Percentiles rank a stretch among this genome's conserved stretches.
Conservation (phyloP, 2,113 vertebrate genomes). For the Tauraco erythrolophus region DNA sequence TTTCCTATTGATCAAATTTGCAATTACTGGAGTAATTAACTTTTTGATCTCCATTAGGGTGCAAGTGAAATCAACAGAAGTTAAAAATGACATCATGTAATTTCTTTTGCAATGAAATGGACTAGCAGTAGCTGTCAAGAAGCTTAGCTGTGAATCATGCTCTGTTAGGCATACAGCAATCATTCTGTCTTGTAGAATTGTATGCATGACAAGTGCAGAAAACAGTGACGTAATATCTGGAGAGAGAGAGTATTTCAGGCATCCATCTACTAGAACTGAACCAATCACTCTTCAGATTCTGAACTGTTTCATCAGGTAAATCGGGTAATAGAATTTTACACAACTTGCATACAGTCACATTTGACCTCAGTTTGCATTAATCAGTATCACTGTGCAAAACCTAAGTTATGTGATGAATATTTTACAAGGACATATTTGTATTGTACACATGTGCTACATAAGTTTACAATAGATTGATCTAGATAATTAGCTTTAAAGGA, state of each 20-base stretch:
- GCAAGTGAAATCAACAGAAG: neutral
- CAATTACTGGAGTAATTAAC: neutral
- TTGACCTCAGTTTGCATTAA: neutral
- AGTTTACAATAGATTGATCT: neutral
- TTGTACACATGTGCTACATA: fast-evolving
- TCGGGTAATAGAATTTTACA: neutral
- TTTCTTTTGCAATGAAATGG: neutral
- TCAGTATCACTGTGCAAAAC: neutral
- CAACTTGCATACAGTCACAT: neutral
- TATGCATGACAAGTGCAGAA: neutral
- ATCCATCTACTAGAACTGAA: neutral
- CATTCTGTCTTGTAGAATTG: neutral
- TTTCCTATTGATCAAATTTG: neutral
- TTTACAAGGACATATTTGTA: neutral
- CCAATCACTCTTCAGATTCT: neutral
- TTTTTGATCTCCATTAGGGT: neutral
- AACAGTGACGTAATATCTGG: neutral
- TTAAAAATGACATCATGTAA: neutral
- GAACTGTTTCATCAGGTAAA: neutral
- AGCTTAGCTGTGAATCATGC: neutral
- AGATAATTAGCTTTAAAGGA: neutral
- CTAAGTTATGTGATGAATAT: neutral
- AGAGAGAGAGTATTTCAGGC: neutral
- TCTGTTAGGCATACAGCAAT: neutral
- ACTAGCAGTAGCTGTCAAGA: neutral